phyloP scores from a whole-genome alignment of 2,888 invertebrate species.

The Melolontha melolontha region DNA sequence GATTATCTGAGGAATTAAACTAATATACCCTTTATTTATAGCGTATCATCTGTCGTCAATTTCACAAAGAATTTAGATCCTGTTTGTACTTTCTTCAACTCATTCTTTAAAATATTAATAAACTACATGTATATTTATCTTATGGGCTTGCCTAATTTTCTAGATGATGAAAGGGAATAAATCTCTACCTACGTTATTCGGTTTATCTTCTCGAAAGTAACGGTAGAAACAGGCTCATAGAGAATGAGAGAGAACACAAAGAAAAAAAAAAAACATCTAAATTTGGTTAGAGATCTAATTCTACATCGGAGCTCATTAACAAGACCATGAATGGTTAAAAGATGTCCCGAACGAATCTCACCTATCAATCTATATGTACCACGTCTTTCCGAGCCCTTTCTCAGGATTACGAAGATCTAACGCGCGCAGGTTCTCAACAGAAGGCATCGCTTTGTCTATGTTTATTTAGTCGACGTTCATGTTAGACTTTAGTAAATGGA shows the following conservation, averaged over 20 bases:
- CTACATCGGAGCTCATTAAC: conserved; percentile 41
- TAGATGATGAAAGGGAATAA: not conserved
- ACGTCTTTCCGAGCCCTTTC: conserved; percentile 10
- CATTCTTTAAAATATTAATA: too few relatives aligned
- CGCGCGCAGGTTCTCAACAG: conserved; percentile 2
- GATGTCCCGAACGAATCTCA: conserved; percentile 29
- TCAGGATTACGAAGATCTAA: conserved; percentile 10
- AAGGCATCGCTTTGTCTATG: too few relatives aligned
- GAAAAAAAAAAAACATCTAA: conserved; percentile 9
- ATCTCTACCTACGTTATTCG: too few relatives aligned
- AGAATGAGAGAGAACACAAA: conserved; percentile 12
- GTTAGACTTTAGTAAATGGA: too few relatives aligned
- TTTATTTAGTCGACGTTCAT: too few relatives aligned
- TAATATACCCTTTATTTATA: too few relatives aligned
- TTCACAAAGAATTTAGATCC: too few relatives aligned
- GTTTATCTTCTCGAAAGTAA: conserved; percentile 15
- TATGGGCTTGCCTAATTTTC: not conserved
- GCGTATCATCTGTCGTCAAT: too few relatives aligned
- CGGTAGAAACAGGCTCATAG: conserved; percentile 17
- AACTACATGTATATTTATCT: not conserved
- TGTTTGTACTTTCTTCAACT: too few relatives aligned
- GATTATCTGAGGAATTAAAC: too few relatives aligned
- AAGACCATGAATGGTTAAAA: conserved; percentile 39
- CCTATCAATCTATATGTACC: conserved; percentile 18
- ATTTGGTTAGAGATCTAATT: conserved; percentile 41